A percentile compares a stretch with the other conserved stretches of the same genome.
phyloP scores from a whole-genome alignment of 2,113 vertebrate species.

The Epinephelus moara region DNA sequence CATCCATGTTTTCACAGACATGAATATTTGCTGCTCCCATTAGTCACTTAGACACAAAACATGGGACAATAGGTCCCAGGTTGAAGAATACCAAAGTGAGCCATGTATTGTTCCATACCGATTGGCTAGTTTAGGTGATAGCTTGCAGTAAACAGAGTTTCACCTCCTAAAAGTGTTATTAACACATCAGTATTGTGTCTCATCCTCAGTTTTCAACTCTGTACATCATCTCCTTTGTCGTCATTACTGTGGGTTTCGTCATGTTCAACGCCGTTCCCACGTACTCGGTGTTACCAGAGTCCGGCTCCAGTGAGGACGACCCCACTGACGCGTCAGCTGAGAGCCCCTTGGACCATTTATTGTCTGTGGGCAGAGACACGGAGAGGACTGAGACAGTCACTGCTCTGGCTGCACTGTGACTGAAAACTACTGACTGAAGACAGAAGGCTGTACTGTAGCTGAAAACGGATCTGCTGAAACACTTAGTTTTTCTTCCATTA shows the following conservation, averaged over 20 bases:
- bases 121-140: background rate
- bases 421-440: background rate
- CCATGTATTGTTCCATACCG: background rate
- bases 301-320: constrained; percentile 60
- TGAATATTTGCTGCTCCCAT: no score
- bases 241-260: constrained; percentile 93
- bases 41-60: no score
- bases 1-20: no score
- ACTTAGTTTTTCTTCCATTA: background rate
- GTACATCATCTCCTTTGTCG: constrained; percentile 91
- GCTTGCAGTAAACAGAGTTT: background rate
- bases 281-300: constrained; percentile 32
- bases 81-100: no score
- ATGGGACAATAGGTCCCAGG: no score
- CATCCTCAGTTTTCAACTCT: constrained; percentile 87
- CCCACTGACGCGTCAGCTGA: constrained; percentile 70
- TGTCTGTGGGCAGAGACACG: constrained; percentile 6
- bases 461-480: background rate
- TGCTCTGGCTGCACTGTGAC: constrained; percentile 6
- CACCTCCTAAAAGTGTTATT: background rate
- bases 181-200: background rate
- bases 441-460: no score
- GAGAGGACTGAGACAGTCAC: background rate
- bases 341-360: constrained; percentile 57
- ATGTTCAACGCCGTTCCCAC: constrained; percentile 90